phyloP scores from a whole-genome alignment of 53 echinoderm and acorn worm genomes.

The Hippasteria phrygiana region DNA sequence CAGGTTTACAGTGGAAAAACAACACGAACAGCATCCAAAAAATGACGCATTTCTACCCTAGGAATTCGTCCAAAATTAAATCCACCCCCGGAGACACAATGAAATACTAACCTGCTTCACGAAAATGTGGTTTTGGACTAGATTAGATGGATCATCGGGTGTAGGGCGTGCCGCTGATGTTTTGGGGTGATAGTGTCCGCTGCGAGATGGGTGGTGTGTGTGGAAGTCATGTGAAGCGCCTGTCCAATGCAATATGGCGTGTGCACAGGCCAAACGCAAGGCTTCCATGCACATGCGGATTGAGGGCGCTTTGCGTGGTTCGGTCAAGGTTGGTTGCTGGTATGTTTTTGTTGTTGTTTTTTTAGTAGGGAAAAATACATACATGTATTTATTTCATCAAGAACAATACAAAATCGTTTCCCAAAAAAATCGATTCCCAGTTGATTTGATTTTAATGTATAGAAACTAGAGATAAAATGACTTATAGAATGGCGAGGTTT shows the following conservation, averaged over 20 bases:
- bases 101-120: conserved; percentile 26
- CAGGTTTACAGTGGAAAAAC: conserved; percentile 22
- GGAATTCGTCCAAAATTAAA: background rate
- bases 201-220: background rate
- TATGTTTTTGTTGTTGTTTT: background rate
- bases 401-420: no score
- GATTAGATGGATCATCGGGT: background rate
- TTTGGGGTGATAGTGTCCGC: background rate
- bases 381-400: no score
- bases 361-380: background rate
- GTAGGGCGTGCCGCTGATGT: conserved; percentile 14
- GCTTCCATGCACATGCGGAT: background rate
- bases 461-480: no score
- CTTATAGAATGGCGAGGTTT: no score
- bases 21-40: conserved; percentile 1
- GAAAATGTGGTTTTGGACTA: background rate
- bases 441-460: no score
- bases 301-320: conserved; percentile 25
- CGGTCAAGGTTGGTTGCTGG: conserved; percentile 44
- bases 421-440: no score
- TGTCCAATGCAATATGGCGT: conserved; percentile 48
- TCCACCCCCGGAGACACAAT: background rate
- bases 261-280: background rate
- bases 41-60: background rate
- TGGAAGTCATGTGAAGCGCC: conserved; percentile 46